Evolutionary conservation across 1,140 invertebrate genomes (phyloP).

Genomic region (Diabrotica virgifera): DNA sequence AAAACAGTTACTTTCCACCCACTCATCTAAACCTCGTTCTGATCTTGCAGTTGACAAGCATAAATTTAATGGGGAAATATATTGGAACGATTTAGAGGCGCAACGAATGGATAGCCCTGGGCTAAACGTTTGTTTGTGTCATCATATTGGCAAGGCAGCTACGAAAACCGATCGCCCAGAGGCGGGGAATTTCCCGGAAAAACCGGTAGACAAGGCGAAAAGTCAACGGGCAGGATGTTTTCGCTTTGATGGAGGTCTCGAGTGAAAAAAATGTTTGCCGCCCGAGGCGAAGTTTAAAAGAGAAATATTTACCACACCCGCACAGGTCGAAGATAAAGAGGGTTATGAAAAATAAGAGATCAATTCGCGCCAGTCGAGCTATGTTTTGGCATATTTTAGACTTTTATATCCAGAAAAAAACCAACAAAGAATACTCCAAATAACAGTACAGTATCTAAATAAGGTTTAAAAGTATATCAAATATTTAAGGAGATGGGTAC

Average conservation of each 20-base stretch:
- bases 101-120: conserved; percentile 30
- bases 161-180: background rate
- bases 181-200: conserved; percentile 2
- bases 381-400: too few relatives aligned
- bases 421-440: too few relatives aligned
- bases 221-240: background rate
- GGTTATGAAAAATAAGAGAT: too few relatives aligned
- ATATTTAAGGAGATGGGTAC: too few relatives aligned
- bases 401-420: too few relatives aligned
- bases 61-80: conserved; percentile 37
- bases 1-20: background rate
- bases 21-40: conserved; percentile 17
- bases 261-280: background rate
- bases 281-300: too few relatives aligned
- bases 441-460: too few relatives aligned
- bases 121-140: conserved; percentile 34
- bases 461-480: too few relatives aligned
- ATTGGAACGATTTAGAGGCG: conserved; percentile 32
- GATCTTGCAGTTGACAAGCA: conserved; percentile 35
- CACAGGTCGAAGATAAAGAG: too few relatives aligned
- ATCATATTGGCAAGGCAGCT: conserved; percentile 24
- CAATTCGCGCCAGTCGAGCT: too few relatives aligned
- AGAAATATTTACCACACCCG: too few relatives aligned
- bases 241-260: background rate
- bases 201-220: background rate